phyloP scores from a whole-genome alignment of 2,113 vertebrate genomes.

The Neolamprologus toae region DNA sequence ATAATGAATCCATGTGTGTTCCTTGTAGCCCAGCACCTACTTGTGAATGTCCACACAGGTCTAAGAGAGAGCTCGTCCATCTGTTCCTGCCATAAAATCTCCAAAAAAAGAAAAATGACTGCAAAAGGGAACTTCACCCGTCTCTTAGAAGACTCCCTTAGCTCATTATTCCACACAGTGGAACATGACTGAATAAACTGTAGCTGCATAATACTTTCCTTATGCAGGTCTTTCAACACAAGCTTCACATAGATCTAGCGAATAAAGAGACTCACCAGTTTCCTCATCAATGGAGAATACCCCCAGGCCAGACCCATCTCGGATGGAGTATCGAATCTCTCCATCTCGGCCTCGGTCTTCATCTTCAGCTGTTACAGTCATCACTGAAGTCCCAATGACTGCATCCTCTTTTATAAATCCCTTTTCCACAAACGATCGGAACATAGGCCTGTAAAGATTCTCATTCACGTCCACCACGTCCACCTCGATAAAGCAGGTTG shows the following conservation, averaged over 20 bases:
- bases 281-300: slow-evolving; percentile 91
- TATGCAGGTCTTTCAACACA: slow-evolving; percentile 7
- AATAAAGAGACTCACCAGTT: slow-evolving; percentile 79
- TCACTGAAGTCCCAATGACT: slow-evolving; percentile 79
- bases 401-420: slow-evolving; percentile 88
- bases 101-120: slow-evolving; percentile 36
- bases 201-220: neutral
- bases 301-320: slow-evolving; percentile 91
- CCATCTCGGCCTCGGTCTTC: slow-evolving; percentile 88
- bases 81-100: slow-evolving; percentile 54
- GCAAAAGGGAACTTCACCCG: slow-evolving; percentile 32
- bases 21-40: slow-evolving; percentile 35
- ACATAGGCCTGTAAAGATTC: slow-evolving; percentile 84
- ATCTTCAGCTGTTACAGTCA: slow-evolving; percentile 86
- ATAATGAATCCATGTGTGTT: neutral
- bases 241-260: neutral
- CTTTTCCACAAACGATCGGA: slow-evolving; percentile 85
- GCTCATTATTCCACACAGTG: slow-evolving; percentile 1
- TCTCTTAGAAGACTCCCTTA: slow-evolving; percentile 14
- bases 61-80: slow-evolving; percentile 61
- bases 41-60: slow-evolving; percentile 61
- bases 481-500: slow-evolving; percentile 86
- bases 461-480: slow-evolving; percentile 94
- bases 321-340: slow-evolving; percentile 88
- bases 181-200: neutral